Evolutionary conservation across 2,113 vertebrate genomes (phyloP), one percentile per base, ranked within the genome.

Genomic region (Perognathus longimembris): DNA sequence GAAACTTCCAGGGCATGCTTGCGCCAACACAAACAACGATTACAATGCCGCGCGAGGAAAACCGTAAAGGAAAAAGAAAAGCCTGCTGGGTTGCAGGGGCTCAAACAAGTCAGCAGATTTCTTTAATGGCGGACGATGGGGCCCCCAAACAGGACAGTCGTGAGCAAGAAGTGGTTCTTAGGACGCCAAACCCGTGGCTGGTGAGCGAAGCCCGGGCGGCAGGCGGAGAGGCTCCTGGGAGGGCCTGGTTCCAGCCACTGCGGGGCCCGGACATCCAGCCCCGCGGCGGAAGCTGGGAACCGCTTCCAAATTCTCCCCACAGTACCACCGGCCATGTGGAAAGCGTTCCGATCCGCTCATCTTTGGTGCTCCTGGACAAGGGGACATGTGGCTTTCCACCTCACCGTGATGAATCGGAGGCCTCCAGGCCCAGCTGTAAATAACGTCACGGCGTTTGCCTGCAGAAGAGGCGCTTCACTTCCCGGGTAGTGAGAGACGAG

Each of bases 1-100:
- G 98, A 99, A 99, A 98, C 97, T 91, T 98, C 96, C 95, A 97
- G 97, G 98, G 98, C 97, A 96, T 97, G 96, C 95, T 96, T 93
- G 92, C 94, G 98, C 98, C 99, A 99, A 99, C 97, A 98, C 97
- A 99, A 99, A 99, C 98, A 99, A 97, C 97, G 98, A 98, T 99
- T 99, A 99, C 42, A 97, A 97, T 97, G 79, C 95, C 98, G 98
- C 98, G 98, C 98, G 98, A 98, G 98, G 98, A 98, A 98, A 98
- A 97, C 97, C 98, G 94, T 97, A 98, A 98, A 54, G 15, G 17
- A 54, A 54, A 18, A 18, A 54, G 4, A 98, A 99, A 98, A 98
- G 98, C 98, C 96, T 98, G 97, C 98, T 98, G 97, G 97, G 59
- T 98, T 98, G 98, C 96, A 96, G 97, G 96, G 96, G 97, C 98